These are phyloP conservation scores for Thinocorus orbignyianus DNA, from an alignment of 2,113 vertebrate genomes.

Conservation along the genomic window DNA sequence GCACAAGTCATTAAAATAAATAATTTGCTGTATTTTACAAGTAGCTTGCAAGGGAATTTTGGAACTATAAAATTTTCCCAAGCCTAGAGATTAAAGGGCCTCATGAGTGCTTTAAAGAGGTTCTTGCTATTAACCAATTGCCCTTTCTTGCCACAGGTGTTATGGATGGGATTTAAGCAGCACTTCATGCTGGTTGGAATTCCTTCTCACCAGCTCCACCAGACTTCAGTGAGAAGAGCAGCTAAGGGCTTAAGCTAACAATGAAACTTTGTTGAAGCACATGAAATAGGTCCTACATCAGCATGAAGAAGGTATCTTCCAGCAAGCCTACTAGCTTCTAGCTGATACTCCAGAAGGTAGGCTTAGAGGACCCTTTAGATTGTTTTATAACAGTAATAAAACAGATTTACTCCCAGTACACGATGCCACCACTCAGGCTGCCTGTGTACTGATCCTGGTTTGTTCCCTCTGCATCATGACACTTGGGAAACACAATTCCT, in stretches of 20 bases:
- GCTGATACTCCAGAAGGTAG: background rate
- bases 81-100: background rate
- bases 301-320: background rate
- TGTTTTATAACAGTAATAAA: background rate
- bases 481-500: background rate
- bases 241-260: background rate
- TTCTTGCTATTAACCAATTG: background rate
- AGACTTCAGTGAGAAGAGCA: background rate
- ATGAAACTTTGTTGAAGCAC: background rate
- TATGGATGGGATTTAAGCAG: background rate
- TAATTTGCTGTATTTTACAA: background rate
- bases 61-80: background rate
- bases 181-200: background rate
- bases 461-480: accelerated
- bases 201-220: background rate
- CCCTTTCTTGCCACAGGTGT: background rate
- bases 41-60: background rate
- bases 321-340: background rate
- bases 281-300: background rate
- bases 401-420: background rate
- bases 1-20: background rate
- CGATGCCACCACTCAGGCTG: background rate
- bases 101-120: background rate
- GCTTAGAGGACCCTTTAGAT: background rate
- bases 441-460: background rate